phyloP scores from a whole-genome alignment of 2,113 vertebrate genomes.

The Gallinago paraguaiae region DNA sequence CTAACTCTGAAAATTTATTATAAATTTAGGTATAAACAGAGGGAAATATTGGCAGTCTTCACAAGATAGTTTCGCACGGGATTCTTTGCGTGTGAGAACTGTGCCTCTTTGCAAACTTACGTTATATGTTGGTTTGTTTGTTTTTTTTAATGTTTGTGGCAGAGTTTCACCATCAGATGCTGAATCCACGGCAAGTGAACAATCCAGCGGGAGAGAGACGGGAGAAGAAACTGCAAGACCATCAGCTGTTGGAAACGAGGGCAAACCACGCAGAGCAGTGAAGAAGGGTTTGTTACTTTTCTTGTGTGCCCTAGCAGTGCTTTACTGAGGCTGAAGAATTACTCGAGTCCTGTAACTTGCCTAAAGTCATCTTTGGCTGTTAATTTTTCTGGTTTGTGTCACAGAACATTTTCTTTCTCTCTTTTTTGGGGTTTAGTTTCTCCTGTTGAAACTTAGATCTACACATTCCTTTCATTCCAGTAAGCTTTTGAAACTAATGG shows the following conservation, averaged over 20 bases:
- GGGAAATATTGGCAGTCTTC: not conserved
- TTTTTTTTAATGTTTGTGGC: not conserved
- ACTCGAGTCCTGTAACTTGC: not conserved
- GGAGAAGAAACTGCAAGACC: constrained; percentile 82
- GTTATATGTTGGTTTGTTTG: not conserved
- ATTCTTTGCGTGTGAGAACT: not conserved
- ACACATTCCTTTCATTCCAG: not conserved
- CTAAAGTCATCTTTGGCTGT: not conserved
- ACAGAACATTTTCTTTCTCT: not conserved
- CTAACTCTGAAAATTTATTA: not conserved
- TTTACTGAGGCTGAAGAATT: not conserved
- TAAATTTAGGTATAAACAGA: not conserved
- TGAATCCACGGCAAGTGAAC: constrained; percentile 89
- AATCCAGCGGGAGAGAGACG: constrained; percentile 85
- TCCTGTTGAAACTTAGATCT: not conserved
- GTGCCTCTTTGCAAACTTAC: not conserved
- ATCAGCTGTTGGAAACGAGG: constrained; percentile 70
- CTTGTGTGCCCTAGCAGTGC: not conserved
- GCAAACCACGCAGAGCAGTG: constrained; percentile 79
- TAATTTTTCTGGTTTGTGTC: not conserved
- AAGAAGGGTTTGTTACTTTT: constrained; percentile 80
- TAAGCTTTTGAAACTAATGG: not conserved
- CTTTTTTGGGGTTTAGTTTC: not conserved
- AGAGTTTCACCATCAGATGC: constrained; percentile 93
- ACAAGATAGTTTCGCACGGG: not conserved